Evolutionary conservation across 2,113 vertebrate genomes (phyloP).

Genomic region (Fregata magnificens): DNA sequence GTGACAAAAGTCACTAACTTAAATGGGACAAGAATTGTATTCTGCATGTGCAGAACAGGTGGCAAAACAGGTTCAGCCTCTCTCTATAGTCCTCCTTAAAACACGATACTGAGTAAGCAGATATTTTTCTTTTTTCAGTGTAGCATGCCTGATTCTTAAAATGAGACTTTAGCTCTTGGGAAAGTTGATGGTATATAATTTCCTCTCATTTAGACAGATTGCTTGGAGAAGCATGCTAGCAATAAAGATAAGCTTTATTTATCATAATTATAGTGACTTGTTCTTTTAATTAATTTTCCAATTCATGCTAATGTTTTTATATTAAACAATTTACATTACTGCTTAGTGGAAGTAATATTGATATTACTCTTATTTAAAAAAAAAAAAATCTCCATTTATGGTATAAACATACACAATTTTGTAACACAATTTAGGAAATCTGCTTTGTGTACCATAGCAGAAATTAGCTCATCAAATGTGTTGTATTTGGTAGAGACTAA

Average conservation of each 20-base stretch:
- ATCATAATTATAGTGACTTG: conserved; percentile 60
- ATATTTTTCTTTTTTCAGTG: conserved; percentile 6
- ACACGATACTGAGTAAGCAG: neutral
- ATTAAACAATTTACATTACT: conserved; percentile 61
- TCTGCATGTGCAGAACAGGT: neutral
- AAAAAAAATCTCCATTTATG: neutral
- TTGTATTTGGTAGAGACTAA: neutral
- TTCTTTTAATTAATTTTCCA: conserved; percentile 67
- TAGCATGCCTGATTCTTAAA: conserved; percentile 24
- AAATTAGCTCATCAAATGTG: conserved; percentile 5
- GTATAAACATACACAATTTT: neutral
- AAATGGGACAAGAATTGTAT: neutral
- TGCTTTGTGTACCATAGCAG: neutral
- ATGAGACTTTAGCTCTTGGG: conserved; percentile 44
- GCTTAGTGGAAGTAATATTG: conserved; percentile 25
- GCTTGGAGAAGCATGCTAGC: conserved; percentile 50
- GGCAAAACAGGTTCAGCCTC: neutral
- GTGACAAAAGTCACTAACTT: neutral
- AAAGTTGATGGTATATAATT: conserved; percentile 58
- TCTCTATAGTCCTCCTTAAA: neutral
- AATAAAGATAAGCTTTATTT: conserved; percentile 66
- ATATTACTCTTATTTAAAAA: neutral
- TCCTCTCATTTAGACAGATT: conserved; percentile 66
- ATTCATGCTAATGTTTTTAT: conserved; percentile 44
- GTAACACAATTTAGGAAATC: neutral